Conservation (phyloP, 2,888 invertebrate species). For the Ophraella communa region DNA sequence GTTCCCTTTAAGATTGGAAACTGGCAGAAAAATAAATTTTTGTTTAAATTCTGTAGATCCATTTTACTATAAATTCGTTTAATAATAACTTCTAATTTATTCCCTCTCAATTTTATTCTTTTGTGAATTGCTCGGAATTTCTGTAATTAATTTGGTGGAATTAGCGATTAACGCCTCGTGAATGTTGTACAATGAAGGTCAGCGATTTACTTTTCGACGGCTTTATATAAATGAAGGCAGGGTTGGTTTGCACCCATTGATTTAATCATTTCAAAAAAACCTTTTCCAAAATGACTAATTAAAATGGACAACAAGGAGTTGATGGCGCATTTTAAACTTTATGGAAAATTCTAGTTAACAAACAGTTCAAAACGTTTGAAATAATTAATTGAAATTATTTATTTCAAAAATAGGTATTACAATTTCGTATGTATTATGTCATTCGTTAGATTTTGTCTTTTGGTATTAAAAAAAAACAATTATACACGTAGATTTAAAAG, state of each 20-base stretch:
- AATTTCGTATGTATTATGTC: too few relatives aligned
- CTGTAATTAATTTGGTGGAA: conserved; percentile 28
- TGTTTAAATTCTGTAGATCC: conserved; percentile 24
- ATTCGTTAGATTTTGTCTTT: too few relatives aligned
- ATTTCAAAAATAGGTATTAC: too few relatives aligned
- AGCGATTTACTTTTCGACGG: conserved; percentile 10
- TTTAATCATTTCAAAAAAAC: background rate
- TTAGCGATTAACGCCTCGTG: conserved; percentile 15
- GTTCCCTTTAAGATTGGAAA: background rate
- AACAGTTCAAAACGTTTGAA: too few relatives aligned
- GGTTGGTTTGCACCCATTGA: background rate
- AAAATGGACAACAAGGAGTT: background rate
- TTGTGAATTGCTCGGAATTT: conserved; percentile 27
- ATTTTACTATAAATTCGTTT: conserved; percentile 26
- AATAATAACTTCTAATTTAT: conserved; percentile 31
- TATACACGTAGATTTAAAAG: too few relatives aligned
- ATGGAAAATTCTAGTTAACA: too few relatives aligned
- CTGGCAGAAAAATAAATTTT: conserved; percentile 20
- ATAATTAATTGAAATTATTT: too few relatives aligned
- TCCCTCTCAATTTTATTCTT: conserved; percentile 30
- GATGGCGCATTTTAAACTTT: background rate
- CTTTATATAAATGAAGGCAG: conserved; percentile 8
- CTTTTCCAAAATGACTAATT: background rate
- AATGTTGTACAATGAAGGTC: conserved; percentile 4
- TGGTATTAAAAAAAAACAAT: too few relatives aligned